Conservation (phyloP, 1,140 invertebrate genomes). For the Micrasema longulum region DNA sequence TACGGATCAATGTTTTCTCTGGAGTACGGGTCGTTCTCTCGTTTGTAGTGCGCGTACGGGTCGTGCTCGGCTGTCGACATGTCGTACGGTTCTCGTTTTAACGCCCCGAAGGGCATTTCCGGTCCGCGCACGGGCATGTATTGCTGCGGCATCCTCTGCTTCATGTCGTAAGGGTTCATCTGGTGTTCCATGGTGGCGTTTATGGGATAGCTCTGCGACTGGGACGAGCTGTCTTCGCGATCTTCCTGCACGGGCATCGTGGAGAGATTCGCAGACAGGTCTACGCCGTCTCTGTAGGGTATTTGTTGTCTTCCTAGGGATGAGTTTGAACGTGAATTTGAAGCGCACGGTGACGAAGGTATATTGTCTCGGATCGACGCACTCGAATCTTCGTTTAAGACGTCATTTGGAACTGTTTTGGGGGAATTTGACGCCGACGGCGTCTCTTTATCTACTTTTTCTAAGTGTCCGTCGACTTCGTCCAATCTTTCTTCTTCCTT, state of each 20-base stretch:
- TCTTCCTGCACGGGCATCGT: constrained; percentile 37
- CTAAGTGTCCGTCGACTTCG: constrained; percentile 37
- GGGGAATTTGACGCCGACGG: constrained; percentile 48
- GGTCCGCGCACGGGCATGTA: constrained; percentile 49
- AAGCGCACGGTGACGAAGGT: constrained; percentile 48
- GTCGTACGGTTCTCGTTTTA: constrained; percentile 61
- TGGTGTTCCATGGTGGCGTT: constrained; percentile 39
- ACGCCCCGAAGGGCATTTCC: constrained; percentile 50
- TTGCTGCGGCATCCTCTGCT: constrained; percentile 47
- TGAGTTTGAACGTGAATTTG: constrained; percentile 53
- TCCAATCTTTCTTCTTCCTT: constrained; percentile 39
- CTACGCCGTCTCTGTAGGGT: constrained; percentile 27
- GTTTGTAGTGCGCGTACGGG: constrained; percentile 57
- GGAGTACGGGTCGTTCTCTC: constrained; percentile 58
- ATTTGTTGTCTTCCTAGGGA: constrained; percentile 43
- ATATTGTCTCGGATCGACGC: constrained; percentile 53
- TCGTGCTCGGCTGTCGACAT: constrained; percentile 59
- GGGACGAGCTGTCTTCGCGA: constrained; percentile 52
- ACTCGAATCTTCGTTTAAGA: constrained; percentile 55
- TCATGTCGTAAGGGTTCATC: constrained; percentile 52
- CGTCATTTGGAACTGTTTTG: constrained; percentile 41
- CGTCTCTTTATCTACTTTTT: constrained; percentile 43
- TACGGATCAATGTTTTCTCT: constrained; percentile 56
- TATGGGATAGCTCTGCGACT: constrained; percentile 49
- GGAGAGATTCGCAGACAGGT: constrained; percentile 32